A percentile compares a stretch with the other conserved stretches of the same genome.
Conservation (phyloP, 2,888 invertebrate genomes). For the Clunio marinus region DNA sequence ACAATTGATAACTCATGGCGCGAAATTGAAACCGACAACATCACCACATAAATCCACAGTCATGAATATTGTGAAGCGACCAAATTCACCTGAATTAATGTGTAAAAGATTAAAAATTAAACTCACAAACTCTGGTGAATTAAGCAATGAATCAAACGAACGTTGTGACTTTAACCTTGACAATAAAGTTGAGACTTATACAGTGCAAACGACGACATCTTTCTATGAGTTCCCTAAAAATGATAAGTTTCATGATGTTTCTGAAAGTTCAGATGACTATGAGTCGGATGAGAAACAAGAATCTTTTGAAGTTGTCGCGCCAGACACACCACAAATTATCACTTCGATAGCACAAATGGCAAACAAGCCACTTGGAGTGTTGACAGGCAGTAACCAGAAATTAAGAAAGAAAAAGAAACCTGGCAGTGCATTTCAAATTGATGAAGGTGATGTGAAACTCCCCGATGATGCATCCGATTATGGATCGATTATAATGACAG, state of each 20-base stretch:
- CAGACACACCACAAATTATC: neutral
- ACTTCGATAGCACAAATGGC: neutral
- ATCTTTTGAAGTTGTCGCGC: neutral
- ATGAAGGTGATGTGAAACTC: neutral
- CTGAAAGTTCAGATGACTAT: neutral
- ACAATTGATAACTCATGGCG: neutral
- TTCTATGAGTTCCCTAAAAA: neutral
- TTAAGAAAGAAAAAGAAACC: slow-evolving; percentile 12
- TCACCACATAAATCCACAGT: slow-evolving; percentile 6
- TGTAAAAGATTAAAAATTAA: slow-evolving; percentile 22
- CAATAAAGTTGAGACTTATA: slow-evolving; percentile 7
- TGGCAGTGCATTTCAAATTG: neutral
- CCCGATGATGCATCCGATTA: neutral
- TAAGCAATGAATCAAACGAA: no score
- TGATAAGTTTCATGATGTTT: slow-evolving; percentile 16
- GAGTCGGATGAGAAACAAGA: slow-evolving; percentile 7
- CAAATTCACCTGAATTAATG: neutral
- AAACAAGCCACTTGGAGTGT: neutral
- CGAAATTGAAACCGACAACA: neutral
- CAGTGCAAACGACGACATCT: neutral
- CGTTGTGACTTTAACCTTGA: slow-evolving; percentile 8
- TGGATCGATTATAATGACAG: slow-evolving; percentile 24
- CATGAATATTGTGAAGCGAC: neutral
- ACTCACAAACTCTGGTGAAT: neutral
- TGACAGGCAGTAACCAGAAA: neutral